phyloP scores from a whole-genome alignment of 2,888 invertebrate species.

The Stenoptilia bipunctidactyla region DNA sequence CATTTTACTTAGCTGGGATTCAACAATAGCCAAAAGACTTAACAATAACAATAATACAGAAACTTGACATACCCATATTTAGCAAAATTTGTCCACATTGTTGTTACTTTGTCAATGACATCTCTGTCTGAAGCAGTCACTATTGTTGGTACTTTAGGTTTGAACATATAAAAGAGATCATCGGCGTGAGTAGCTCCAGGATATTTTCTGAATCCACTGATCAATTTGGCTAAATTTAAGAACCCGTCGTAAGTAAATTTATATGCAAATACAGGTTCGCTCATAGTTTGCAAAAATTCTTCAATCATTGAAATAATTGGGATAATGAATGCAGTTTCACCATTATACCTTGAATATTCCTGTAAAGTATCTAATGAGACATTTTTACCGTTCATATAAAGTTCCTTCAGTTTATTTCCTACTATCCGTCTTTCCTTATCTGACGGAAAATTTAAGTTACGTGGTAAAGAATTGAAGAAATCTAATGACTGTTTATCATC shows the following conservation, averaged over 20 bases:
- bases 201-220: conserved; percentile 27
- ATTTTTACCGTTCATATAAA: conserved; percentile 42
- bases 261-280: conserved; percentile 36
- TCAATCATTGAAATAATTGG: conserved; percentile 39
- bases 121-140: conserved; percentile 27
- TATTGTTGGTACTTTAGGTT: conserved; percentile 24
- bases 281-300: conserved; percentile 26
- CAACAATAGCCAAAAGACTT: no score
- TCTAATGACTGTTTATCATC: conserved; percentile 37
- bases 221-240: conserved; percentile 42
- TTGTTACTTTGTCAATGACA: conserved; percentile 36
- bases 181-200: conserved; percentile 57
- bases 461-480: conserved; percentile 37
- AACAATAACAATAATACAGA: no score
- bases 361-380: conserved; percentile 35
- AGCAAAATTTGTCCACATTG: conserved; percentile 56
- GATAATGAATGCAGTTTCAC: conserved; percentile 43
- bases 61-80: conserved; percentile 50
- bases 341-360: conserved; percentile 44
- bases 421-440: conserved; percentile 26
- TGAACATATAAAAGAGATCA: conserved; percentile 58
- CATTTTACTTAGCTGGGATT: no score
- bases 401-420: conserved; percentile 31
- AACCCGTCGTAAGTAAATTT: conserved; percentile 44
- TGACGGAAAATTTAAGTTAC: conserved; percentile 39